Evolutionary conservation across 2,113 vertebrate species (phyloP), one percentile per base, ranked within the genome.

Genomic region (Anthoscopus minutus): DNA sequence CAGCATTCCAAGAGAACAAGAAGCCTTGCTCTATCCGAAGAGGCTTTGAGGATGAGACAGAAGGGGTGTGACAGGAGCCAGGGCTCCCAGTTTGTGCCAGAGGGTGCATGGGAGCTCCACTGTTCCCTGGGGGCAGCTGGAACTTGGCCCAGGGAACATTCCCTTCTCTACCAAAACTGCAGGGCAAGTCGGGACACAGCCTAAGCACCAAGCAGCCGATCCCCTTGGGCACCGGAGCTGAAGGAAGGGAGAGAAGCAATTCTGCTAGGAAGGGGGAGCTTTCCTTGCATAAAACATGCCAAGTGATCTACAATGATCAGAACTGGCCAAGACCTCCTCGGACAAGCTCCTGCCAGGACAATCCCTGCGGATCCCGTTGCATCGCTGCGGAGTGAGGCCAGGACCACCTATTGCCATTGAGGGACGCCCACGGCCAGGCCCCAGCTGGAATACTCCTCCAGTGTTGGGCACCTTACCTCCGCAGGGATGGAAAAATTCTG

Each of bases 391-490:
- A 91, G 88, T 80, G 95, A 96, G 83, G 88, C 92, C 54, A 91
- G 92, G 91, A 91, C 73, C 89, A 93, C 86, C 89, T 91, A 87
- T 61, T 0, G 80, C 83, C 89, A 94, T 64, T 70, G 88, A 56
- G 94, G 81, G 91, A 93, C 31, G 81, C 89, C 88, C 94, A 95
- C 28, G 67, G 96, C 91, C 90, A 95, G 94, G 94, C 94, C 96
- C 93, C 95, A 94, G 90, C 90, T 95, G 86, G 95, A 93, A 84
- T 74, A 78, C 45, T 89, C 4, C 82, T 94, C 95, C 94, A 96
- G 83, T 96, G 80, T 73, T 94, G 94, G 96, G 93, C 91, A 95
- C 94, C 91, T 96, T 96, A 95, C 95, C 97, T 96, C 94, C 93
- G 87, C 93, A 96, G 96, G 90, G 94, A 97, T 95, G 92, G 95